Conservation (phyloP, 1,140 invertebrate genomes). For the Brachionus calyciflorus region DNA sequence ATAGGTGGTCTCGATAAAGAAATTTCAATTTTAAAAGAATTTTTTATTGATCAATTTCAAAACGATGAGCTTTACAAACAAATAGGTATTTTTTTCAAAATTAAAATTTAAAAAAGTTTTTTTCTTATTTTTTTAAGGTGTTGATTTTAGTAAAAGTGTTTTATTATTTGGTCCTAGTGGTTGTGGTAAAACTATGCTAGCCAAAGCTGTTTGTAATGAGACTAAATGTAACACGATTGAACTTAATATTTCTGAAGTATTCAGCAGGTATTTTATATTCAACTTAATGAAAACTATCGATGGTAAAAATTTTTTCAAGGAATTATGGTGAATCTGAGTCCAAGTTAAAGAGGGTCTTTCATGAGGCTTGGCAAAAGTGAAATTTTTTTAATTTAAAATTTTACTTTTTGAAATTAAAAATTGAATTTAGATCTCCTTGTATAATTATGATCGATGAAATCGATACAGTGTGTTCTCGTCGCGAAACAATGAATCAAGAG, state of each 20-base stretch:
- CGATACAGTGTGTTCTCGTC: conserved; percentile 73
- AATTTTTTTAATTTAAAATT: not conserved
- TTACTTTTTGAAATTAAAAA: not conserved
- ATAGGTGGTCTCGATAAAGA: conserved; percentile 43
- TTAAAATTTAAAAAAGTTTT: not conserved
- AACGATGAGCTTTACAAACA: conserved; percentile 11
- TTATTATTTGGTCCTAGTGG: conserved; percentile 86
- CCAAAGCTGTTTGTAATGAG: conserved; percentile 98
- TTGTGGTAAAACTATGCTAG: conserved; percentile 85
- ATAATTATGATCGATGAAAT: conserved; percentile 92
- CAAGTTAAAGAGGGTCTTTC: conserved; percentile 26
- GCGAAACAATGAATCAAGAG: conserved; percentile 81
- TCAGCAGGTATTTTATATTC: not conserved
- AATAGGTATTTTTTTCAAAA: not conserved
- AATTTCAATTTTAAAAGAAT: conserved; percentile 23
- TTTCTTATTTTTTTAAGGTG: conserved; percentile 78
- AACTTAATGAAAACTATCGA: not conserved
- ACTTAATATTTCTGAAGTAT: conserved; percentile 21
- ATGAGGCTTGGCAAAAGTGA: conserved; percentile 44
- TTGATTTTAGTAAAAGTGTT: conserved; percentile 78
- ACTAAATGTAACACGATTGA: conserved; percentile 95
- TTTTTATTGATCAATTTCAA: conserved; percentile 7
- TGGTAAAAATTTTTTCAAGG: not conserved
- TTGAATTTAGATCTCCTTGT: conserved; percentile 66
- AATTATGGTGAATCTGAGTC: conserved; percentile 34